phyloP scores from a whole-genome alignment of 2,797 vertebrate genomes.

The Liparis tanakae region DNA sequence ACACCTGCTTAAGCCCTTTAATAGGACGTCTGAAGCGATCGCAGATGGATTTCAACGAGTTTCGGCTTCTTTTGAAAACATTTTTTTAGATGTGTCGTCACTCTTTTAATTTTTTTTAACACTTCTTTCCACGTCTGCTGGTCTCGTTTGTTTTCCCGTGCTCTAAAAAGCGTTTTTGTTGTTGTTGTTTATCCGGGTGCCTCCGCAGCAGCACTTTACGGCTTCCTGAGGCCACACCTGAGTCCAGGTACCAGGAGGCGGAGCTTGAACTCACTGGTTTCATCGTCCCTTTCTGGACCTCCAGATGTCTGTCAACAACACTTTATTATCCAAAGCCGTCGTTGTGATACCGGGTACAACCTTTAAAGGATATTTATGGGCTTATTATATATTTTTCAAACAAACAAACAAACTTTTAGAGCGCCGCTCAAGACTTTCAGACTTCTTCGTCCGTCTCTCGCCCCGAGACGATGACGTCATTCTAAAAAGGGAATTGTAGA shows the following conservation, averaged over 20 bases:
- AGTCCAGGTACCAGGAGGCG: constrained; percentile 32
- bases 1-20: constrained; percentile 66
- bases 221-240: constrained; percentile 52
- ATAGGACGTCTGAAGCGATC: constrained; percentile 64
- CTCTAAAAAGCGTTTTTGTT: constrained; percentile 46
- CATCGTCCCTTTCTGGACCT: neutral
- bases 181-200: constrained; percentile 67
- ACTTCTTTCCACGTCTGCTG: constrained; percentile 57
- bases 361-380: neutral
- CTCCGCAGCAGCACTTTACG: constrained; percentile 81
- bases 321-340: neutral
- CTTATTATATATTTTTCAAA: neutral
- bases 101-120: no score
- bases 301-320: neutral
- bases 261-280: constrained; percentile 30
- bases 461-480: neutral
- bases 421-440: neutral
- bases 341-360: neutral
- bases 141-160: constrained; percentile 65
- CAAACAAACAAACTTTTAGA: constrained; percentile 15
- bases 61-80: constrained; percentile 30
- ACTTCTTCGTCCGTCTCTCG: neutral
- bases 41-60: constrained; percentile 49
- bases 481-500: constrained; percentile 1
- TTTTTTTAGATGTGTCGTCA: no score